Base-by-base conservation (phyloP, 2,888 invertebrate genomes). In the Mactromeris polynyma region DNA sequence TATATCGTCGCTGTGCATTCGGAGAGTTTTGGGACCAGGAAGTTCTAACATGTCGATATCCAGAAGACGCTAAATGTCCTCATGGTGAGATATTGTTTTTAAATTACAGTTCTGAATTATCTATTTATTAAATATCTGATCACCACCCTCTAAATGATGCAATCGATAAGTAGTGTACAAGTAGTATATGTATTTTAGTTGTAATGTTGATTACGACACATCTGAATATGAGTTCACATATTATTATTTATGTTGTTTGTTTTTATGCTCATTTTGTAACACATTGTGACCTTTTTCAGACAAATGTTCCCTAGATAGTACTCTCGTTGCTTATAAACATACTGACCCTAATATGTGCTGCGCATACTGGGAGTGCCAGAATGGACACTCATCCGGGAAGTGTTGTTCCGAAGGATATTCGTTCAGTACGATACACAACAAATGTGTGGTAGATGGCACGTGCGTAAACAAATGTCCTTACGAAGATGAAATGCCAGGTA, bases 21-120 rank as follows among this genome's bases (percentile, higher is more conserved):
- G 93, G 93, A 17, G 87, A 87, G 78, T 94, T 93, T 86, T 94
- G 94, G 94, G 92, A 93, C 77, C 92, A 94, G 51, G 84, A 86
- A 4, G 85, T 81, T 6, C 83, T 94, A 31, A 92, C 92, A 3
- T 94, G 94, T 82, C 81, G 86, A 58, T 83, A 73, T 14, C 86
- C 93, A 0, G 78, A 91, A 38, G 81, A 87, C 42, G 92, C 89
- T 21, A 40, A 91, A 42, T 94, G 94, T 81, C 89, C 90, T 0
- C 51, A 87, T 38, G 93, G 94, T 93, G 89, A 82, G 90, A 19
- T 51, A 1, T 79, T 79, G n/a, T 36, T 9, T 31, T 38, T 40
- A 40, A 40, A 11, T 4, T 7, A 40, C 40, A 11, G 40, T 40
- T 11, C 40, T 40, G n/a, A n/a, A n/a, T n/a, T n/a, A n/a, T n/a